These are phyloP conservation scores for Lepidurus apus DNA, from an alignment of 1,140 invertebrate species.

Conservation along the genomic window DNA sequence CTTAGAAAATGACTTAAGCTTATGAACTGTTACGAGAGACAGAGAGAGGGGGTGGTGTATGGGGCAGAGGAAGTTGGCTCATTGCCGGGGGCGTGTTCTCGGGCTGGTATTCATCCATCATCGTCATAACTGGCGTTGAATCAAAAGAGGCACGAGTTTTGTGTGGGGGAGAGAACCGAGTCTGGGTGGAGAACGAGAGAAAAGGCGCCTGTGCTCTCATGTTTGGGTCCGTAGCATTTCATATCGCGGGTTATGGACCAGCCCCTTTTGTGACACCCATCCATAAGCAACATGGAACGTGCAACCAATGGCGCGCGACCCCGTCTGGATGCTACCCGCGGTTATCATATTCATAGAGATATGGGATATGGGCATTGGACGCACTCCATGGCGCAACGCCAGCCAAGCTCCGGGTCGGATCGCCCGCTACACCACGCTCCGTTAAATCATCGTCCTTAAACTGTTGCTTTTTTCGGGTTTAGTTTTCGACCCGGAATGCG, in stretches of 20 bases:
- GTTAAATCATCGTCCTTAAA: no score
- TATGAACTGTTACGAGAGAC: background rate
- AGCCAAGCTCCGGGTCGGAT: background rate
- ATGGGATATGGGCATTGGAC: slow-evolving; percentile 16
- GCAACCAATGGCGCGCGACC: background rate
- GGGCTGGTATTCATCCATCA: background rate
- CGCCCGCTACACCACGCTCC: no score
- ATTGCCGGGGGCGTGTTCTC: slow-evolving; percentile 8
- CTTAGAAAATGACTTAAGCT: no score
- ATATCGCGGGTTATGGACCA: background rate
- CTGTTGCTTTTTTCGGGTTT: no score
- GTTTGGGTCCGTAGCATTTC: background rate
- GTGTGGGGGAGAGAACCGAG: no score
- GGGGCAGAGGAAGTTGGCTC: background rate
- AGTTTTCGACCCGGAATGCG: no score
- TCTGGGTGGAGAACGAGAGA: background rate
- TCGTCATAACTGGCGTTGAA: slow-evolving; percentile 13
- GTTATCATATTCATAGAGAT: slow-evolving; percentile 19
- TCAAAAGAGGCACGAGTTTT: background rate
- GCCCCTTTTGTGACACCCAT: slow-evolving; percentile 3
- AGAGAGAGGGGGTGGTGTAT: background rate
- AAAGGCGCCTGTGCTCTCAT: slow-evolving; percentile 6
- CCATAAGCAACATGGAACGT: slow-evolving; percentile 21
- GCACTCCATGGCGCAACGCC: slow-evolving; percentile 10
- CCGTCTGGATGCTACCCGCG: background rate